These are phyloP conservation scores for Thryonomys swinderianus DNA, from an alignment of 2,113 vertebrate genomes.

Conservation along the genomic window DNA sequence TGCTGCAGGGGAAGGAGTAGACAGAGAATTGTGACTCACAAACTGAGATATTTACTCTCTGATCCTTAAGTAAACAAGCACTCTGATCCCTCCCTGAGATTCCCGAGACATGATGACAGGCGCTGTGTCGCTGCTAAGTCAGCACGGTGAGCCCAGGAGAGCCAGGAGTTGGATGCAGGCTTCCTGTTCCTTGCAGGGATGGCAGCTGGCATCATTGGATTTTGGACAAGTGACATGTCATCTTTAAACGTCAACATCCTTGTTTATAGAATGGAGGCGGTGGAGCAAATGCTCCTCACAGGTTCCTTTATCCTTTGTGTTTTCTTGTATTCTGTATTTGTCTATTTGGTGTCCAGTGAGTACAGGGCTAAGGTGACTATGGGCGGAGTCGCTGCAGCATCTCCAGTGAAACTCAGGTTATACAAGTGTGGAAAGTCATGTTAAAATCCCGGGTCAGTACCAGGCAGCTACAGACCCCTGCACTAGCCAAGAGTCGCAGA, in stretches of 20 bases:
- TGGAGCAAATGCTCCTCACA: background rate
- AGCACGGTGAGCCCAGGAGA: background rate
- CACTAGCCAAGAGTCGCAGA: background rate
- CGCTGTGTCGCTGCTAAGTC: background rate
- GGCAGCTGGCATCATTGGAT: background rate
- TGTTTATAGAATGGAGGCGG: background rate
- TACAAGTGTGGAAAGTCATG: background rate
- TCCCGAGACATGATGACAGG: background rate
- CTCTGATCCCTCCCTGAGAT: background rate
- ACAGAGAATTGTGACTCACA: background rate
- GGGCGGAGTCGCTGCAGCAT: background rate
- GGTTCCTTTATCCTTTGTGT: background rate
- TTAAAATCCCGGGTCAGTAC: background rate
- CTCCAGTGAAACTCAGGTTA: background rate
- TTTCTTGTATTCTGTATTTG: conserved; percentile 18
- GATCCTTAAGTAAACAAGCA: background rate
- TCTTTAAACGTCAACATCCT: conserved; percentile 5
- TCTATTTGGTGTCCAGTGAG: background rate
- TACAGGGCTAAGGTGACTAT: background rate
- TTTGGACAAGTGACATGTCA: background rate
- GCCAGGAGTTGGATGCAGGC: too few species aligned
- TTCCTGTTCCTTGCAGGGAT: background rate
- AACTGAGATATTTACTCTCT: background rate
- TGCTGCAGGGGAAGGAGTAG: background rate
- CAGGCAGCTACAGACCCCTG: background rate